A percentile compares a stretch with the other conserved stretches of the same genome.
These are phyloP conservation scores for Cataglyphis cursor DNA, from an alignment of 2,888 invertebrate species.

Conservation along the genomic window DNA sequence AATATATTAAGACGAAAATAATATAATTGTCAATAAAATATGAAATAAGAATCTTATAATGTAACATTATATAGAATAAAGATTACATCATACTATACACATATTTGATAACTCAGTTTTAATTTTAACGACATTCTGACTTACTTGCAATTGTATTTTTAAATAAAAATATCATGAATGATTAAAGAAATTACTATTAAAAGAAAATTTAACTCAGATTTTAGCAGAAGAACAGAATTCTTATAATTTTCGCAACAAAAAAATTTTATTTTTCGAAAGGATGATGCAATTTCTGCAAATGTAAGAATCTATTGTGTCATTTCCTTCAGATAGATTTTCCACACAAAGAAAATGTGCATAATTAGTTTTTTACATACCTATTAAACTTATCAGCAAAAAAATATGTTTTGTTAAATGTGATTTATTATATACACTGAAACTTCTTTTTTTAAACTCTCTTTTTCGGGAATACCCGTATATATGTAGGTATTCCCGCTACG, in stretches of 20 bases:
- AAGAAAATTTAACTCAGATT: background rate
- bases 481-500: slow-evolving; percentile 33
- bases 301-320: background rate
- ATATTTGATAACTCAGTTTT: background rate
- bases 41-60: slow-evolving; percentile 9
- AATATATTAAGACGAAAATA: background rate
- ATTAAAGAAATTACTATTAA: background rate
- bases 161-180: background rate
- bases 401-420: background rate
- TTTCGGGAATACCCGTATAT: background rate
- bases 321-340: background rate
- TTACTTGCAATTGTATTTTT: background rate
- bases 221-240: background rate
- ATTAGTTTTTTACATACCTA: background rate
- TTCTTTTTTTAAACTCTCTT: slow-evolving; percentile 15
- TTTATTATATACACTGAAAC: background rate
- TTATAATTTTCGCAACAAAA: background rate
- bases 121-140: background rate
- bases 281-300: slow-evolving; percentile 29
- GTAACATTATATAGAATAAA: background rate
- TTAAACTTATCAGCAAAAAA: background rate
- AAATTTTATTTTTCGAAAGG: background rate
- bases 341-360: background rate
- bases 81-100: slow-evolving; percentile 10
- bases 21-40: background rate